Evolutionary conservation across 2,888 invertebrate genomes (phyloP).

Genomic region (Harpalus rufipes): DNA sequence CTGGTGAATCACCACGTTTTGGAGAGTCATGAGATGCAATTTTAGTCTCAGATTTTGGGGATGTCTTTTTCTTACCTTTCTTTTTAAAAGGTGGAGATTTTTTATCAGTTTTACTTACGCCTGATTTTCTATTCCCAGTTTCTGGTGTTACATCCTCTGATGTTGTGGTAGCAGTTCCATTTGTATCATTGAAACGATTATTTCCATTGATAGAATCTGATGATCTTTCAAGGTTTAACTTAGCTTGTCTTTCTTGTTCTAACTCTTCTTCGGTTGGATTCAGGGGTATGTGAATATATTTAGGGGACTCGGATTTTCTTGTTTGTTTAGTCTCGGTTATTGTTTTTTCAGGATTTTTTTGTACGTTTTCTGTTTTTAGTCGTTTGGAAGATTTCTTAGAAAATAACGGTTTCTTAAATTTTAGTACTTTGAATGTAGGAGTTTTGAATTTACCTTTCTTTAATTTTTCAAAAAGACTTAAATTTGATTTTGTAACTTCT

Average conservation of each 20-base stretch:
- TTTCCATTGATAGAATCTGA: conserved; percentile 19
- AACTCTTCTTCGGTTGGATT: conserved; percentile 61
- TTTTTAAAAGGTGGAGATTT: conserved; percentile 56
- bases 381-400: conserved; percentile 51
- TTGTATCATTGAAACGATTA: conserved; percentile 40
- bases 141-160: conserved; percentile 22
- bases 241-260: conserved; percentile 57
- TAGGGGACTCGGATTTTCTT: conserved; percentile 56
- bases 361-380: conserved; percentile 54
- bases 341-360: conserved; percentile 4
- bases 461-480: conserved; percentile 61
- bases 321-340: conserved; percentile 13
- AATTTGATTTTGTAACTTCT: conserved; percentile 56
- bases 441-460: conserved; percentile 62
- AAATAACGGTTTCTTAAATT: conserved; percentile 56
- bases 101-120: conserved; percentile 49
- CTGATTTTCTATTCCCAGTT: conserved; percentile 27
- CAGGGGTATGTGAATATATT: conserved; percentile 60
- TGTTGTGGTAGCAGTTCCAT: conserved; percentile 41
- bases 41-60: conserved; percentile 45
- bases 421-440: conserved; percentile 60
- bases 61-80: conserved; percentile 26
- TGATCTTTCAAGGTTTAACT: conserved; percentile 26
- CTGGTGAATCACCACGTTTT: conserved; percentile 50
- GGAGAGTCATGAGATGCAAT: background rate